Conservation (phyloP, 2,888 invertebrate genomes). For the Drosophila meridiana region DNA sequence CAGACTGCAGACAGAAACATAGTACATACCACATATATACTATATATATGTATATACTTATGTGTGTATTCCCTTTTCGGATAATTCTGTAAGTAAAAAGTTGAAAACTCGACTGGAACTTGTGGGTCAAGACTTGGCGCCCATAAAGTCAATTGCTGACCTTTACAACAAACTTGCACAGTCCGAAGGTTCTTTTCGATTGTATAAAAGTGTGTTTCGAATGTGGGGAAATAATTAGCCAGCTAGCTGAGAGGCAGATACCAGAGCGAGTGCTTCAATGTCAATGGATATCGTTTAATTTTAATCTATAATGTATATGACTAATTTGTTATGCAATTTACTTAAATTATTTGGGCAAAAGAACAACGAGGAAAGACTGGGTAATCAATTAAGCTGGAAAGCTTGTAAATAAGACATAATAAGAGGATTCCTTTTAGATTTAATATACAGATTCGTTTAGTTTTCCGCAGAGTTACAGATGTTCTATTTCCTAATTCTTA, state of each 20-base stretch:
- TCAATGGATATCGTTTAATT: neutral
- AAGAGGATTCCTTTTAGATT: too few relatives aligned
- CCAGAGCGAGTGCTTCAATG: neutral
- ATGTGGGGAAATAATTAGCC: neutral
- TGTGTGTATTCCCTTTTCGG: neutral
- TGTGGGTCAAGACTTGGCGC: constrained; percentile 38
- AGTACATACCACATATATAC: too few relatives aligned
- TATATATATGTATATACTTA: neutral
- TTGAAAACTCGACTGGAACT: constrained; percentile 39
- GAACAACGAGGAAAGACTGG: neutral
- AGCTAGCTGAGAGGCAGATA: neutral
- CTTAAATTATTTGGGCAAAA: neutral
- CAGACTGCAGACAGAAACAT: constrained; percentile 8
- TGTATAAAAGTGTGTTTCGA: neutral
- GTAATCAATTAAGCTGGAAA: neutral
- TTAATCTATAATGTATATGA: neutral
- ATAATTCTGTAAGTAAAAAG: constrained; percentile 32
- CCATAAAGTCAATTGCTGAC: constrained; percentile 59
- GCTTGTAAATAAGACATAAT: too few relatives aligned
- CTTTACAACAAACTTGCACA: constrained; percentile 36
- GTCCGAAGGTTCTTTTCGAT: constrained; percentile 4
- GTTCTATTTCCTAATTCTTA: too few relatives aligned
- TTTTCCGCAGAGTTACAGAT: too few relatives aligned
- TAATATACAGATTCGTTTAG: too few relatives aligned
- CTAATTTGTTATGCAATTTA: neutral